These are phyloP conservation scores for Leptinotarsa undecemlineata DNA, from an alignment of 1,140 invertebrate genomes.

Conservation along the genomic window DNA sequence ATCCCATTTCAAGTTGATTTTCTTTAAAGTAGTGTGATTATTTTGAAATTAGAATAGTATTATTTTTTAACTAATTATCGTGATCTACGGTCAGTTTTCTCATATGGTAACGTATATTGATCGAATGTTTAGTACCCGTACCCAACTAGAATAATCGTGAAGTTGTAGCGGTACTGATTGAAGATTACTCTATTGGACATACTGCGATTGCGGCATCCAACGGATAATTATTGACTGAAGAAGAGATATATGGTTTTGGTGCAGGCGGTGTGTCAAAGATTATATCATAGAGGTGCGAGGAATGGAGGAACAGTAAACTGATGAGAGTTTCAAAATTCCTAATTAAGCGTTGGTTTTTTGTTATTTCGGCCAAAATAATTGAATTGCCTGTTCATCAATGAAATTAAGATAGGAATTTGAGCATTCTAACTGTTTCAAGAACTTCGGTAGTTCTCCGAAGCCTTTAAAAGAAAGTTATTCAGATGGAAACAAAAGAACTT, in stretches of 20 bases:
- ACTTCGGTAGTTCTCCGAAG: too few relatives aligned
- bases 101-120: too few relatives aligned
- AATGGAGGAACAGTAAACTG: neutral
- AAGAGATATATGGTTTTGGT: neutral
- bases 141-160: neutral
- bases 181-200: constrained; percentile 3
- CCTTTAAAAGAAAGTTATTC: too few relatives aligned
- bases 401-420: neutral
- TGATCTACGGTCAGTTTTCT: too few relatives aligned
- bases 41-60: too few relatives aligned
- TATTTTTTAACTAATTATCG: too few relatives aligned
- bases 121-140: too few relatives aligned
- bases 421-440: neutral
- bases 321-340: too few relatives aligned
- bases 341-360: too few relatives aligned
- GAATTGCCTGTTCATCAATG: neutral
- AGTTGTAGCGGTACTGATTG: neutral
- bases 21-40: too few relatives aligned
- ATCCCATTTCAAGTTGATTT: too few relatives aligned
- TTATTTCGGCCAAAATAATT: neutral
- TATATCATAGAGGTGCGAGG: neutral
- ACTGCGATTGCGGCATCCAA: constrained; percentile 3
- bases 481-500: too few relatives aligned
- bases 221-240: neutral
- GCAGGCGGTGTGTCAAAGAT: neutral